Evolutionary conservation across 2,113 vertebrate species (phyloP), one percentile per base, ranked within the genome.

Genomic region (Oreochromis niloticus): DNA sequence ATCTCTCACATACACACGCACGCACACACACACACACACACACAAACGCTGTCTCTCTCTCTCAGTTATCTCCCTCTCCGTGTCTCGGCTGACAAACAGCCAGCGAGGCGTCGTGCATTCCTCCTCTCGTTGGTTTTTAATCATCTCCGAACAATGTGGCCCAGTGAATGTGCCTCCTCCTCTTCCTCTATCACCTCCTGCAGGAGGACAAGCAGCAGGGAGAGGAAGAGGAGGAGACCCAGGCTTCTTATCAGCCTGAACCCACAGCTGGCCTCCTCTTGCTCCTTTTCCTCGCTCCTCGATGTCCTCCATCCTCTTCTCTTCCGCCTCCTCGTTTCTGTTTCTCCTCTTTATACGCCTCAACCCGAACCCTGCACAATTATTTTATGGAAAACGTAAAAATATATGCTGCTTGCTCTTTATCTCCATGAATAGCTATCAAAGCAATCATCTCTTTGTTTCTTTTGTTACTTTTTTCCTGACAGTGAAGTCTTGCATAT

Each of bases 91-190:
- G 94, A 95, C 94, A 94, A 95, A 93, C 93, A 94, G 92, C 90
- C 93, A 89, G 92, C 41, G 90, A 93, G 90, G 89, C 94, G 57
- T 93, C 78, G 81, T 91, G 89, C 85, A 73, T 95, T 93, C 93
- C 92, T 95, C 91, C 91, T 94, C 93, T 95, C 89, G 50, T 90
- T 94, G 92, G 83, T 91, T 95, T 95, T 95, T 95, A 95, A 95
- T 95, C 92, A 95, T 95, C 92, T 93, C 90, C 84, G 89, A 94
- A 94, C 94, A 94, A 94, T 94, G 94, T 91, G 88, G 92, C 90
- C 91, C 80, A 82, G 85, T 91, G 87, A 93, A 81, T 46, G 36
- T 52, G 79, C 81, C 54, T 79, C 80, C 27, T 84, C 85, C 34
- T 79, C 63, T 17, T 87, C 81, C 50, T 86, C 79, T 46, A 39